These are phyloP conservation scores for Alces alces DNA, from an alignment of 2,113 vertebrate species.

Conservation along the genomic window DNA sequence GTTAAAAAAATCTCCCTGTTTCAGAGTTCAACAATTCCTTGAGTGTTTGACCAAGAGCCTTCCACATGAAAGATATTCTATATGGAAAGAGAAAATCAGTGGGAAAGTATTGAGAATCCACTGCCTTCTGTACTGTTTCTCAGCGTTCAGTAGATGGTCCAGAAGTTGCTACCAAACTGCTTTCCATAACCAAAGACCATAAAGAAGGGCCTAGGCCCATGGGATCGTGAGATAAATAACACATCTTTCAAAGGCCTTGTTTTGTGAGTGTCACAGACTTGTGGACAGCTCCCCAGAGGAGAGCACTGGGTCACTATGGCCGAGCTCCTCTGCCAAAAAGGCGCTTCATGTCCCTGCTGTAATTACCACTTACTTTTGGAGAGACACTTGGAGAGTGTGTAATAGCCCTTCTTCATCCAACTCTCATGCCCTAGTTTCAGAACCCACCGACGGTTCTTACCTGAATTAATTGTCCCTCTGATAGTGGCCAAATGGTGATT, in stretches of 20 bases:
- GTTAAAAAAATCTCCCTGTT: not conserved
- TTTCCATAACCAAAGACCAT: not conserved
- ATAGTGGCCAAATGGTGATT: not conserved
- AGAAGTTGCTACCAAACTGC: not conserved
- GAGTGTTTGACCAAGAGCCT: not conserved
- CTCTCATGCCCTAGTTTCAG: fast-evolving
- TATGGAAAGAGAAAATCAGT: not conserved
- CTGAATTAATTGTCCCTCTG: not conserved
- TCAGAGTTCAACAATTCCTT: not conserved
- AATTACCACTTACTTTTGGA: too few species aligned
- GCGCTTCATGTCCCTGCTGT: fast-evolving
- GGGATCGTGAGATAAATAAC: not conserved
- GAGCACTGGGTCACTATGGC: not conserved
- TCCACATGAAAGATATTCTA: not conserved
- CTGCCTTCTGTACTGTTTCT: not conserved
- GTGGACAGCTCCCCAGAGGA: too few species aligned
- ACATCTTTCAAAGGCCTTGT: not conserved
- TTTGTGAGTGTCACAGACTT: too few species aligned
- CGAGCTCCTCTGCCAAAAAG: not conserved
- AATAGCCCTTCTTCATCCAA: not conserved
- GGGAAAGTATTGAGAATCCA: not conserved
- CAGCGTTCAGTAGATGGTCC: too few species aligned
- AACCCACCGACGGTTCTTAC: not conserved
- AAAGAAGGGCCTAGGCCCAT: not conserved
- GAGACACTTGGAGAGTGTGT: fast-evolving